These are phyloP conservation scores for Littorina saxatilis DNA, from an alignment of 1,140 invertebrate genomes.

Conservation along the genomic window DNA sequence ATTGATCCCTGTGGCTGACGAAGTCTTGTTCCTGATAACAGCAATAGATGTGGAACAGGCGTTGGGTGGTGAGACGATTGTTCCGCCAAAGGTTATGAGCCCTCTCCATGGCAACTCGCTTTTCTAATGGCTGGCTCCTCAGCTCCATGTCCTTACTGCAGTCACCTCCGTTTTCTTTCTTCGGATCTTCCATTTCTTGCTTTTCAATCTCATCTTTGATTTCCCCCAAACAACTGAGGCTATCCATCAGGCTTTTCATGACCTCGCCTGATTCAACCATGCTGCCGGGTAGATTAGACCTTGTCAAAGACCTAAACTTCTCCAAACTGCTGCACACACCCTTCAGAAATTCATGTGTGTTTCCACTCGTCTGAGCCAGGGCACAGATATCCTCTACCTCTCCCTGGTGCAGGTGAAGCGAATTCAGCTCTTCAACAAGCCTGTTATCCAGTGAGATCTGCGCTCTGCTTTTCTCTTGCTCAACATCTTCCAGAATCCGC, in stretches of 20 bases:
- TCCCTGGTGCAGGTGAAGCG: neutral
- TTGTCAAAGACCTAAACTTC: neutral
- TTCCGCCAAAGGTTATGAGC: neutral
- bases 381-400: neutral
- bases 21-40: neutral
- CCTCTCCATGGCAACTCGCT: neutral
- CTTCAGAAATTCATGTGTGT: neutral
- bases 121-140: neutral
- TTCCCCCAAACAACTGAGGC: neutral
- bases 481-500: neutral
- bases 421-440: neutral
- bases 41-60: neutral
- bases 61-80: neutral
- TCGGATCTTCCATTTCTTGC: neutral
- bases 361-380: neutral
- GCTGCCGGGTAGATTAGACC: too few relatives aligned
- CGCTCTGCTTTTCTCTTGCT: neutral
- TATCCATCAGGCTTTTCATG: neutral
- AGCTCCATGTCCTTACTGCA: neutral
- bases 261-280: too few relatives aligned
- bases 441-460: neutral
- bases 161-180: neutral
- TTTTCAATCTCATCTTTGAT: neutral
- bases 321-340: neutral
- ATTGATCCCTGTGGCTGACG: neutral